Evolutionary conservation across 2,888 invertebrate genomes (phyloP).

Genomic region (Polydrusus pterygomalis): DNA sequence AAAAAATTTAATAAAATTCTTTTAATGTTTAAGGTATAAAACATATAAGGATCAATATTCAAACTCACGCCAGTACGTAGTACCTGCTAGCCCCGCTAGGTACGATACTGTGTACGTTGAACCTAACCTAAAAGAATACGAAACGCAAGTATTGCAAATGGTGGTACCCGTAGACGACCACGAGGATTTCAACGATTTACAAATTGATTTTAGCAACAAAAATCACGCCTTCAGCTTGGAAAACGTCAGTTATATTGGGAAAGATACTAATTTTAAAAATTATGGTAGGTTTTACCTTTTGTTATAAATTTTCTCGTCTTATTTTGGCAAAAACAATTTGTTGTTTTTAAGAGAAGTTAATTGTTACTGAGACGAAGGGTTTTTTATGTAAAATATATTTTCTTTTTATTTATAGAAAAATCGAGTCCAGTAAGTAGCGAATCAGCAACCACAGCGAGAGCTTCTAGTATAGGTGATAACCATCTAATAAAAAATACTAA

Average conservation of each 20-base stretch:
- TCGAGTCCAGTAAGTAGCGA: slow-evolving; percentile 89
- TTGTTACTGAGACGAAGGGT: too few species aligned
- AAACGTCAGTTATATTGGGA: slow-evolving; percentile 91
- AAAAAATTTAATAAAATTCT: too few species aligned
- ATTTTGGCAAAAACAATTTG: too few species aligned
- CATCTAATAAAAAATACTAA: slow-evolving; percentile 62
- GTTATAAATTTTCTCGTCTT: too few species aligned
- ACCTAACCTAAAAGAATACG: slow-evolving; percentile 93
- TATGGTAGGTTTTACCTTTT: slow-evolving; percentile 72
- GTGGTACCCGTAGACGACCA: slow-evolving; percentile 90
- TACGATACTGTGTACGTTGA: slow-evolving; percentile 83
- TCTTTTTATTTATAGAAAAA: slow-evolving; percentile 74
- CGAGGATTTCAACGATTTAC: slow-evolving; percentile 85
- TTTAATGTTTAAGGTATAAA: slow-evolving; percentile 80
- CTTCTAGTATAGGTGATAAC: slow-evolving; percentile 77
- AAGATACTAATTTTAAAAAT: slow-evolving; percentile 79
- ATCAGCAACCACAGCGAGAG: slow-evolving; percentile 87
- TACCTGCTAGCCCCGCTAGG: slow-evolving; percentile 76
- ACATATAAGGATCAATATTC: slow-evolving; percentile 84
- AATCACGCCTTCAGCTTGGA: slow-evolving; percentile 92
- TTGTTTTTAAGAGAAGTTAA: too few species aligned
- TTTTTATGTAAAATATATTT: too few species aligned
- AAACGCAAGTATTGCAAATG: slow-evolving; percentile 96
- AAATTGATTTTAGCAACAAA: slow-evolving; percentile 89
- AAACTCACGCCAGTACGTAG: slow-evolving; percentile 71